These are phyloP conservation scores for Mystacides longicornis DNA, from an alignment of 2,888 invertebrate genomes.

Conservation along the genomic window DNA sequence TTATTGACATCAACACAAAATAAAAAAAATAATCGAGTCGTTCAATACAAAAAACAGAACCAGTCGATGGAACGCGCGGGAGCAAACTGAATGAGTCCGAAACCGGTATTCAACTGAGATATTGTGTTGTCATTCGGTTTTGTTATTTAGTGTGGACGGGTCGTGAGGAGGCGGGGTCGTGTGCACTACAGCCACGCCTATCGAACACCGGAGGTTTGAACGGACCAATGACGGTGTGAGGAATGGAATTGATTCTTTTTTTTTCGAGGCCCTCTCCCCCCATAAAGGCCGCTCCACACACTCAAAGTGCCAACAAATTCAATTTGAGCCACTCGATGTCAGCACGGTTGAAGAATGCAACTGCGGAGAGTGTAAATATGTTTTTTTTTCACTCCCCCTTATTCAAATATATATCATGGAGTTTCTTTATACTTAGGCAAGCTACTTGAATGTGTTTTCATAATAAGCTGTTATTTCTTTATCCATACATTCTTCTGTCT, in stretches of 20 bases:
- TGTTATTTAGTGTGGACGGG: slow-evolving; percentile 21
- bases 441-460: too few species aligned
- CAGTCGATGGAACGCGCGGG: slow-evolving; percentile 43
- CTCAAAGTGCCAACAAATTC: slow-evolving; percentile 31
- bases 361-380: slow-evolving; percentile 4
- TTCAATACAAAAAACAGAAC: slow-evolving; percentile 28
- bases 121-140: slow-evolving; percentile 33
- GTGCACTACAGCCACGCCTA: slow-evolving; percentile 7
- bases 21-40: slow-evolving; percentile 20
- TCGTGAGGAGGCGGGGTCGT: slow-evolving; percentile 10
- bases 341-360: slow-evolving; percentile 17
- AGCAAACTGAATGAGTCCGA: slow-evolving; percentile 34
- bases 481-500: too few species aligned
- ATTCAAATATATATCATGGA: slow-evolving; percentile 3
- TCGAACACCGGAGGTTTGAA: slow-evolving; percentile 15
- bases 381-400: slow-evolving; percentile 3
- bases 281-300: slow-evolving; percentile 46
- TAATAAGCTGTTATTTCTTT: too few species aligned
- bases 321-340: slow-evolving; percentile 27
- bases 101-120: slow-evolving; percentile 37
- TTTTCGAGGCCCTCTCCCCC: slow-evolving; percentile 13
- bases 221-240: slow-evolving; percentile 24
- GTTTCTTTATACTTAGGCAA: too few species aligned
- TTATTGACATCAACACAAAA: neutral
- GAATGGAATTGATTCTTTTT: slow-evolving; percentile 19